These are phyloP conservation scores for Dunckerocampus dactyliophorus DNA, from an alignment of 2,113 vertebrate genomes.

Conservation along the genomic window DNA sequence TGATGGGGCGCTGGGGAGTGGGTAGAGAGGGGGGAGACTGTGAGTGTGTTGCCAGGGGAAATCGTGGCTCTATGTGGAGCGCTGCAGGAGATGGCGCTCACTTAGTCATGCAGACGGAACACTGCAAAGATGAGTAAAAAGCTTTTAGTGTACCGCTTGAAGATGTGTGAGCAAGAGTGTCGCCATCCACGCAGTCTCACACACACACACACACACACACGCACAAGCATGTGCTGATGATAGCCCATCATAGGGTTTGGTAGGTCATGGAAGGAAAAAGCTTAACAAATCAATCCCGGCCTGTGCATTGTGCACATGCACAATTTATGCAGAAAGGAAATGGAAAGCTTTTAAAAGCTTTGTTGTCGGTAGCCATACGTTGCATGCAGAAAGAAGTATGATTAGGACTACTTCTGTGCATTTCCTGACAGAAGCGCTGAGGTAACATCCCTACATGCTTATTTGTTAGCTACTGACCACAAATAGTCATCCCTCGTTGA, in stretches of 20 bases:
- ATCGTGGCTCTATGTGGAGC: slow-evolving; percentile 36
- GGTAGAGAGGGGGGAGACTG: slow-evolving; percentile 26
- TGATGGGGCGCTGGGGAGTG: slow-evolving; percentile 35
- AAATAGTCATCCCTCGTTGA: too few relatives aligned
- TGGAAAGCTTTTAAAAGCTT: slow-evolving; percentile 56
- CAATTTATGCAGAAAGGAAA: slow-evolving; percentile 45
- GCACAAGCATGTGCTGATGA: slow-evolving; percentile 37
- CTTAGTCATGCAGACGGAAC: slow-evolving; percentile 41
- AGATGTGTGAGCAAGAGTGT: slow-evolving; percentile 16
- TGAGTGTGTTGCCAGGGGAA: slow-evolving; percentile 45
- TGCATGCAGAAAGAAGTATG: slow-evolving; percentile 1
- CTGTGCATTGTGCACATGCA: slow-evolving; percentile 42
- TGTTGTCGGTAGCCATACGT: slow-evolving; percentile 35
- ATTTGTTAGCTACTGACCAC: too few relatives aligned
- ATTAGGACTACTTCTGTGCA: slow-evolving; percentile 11
- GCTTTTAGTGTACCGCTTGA: slow-evolving; percentile 42
- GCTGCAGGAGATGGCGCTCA: slow-evolving; percentile 40
- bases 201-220: slow-evolving; percentile 7
- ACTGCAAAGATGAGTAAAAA: slow-evolving; percentile 26
- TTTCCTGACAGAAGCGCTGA: background rate
- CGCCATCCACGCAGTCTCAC: background rate
- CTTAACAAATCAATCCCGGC: slow-evolving; percentile 40
- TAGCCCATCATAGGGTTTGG: slow-evolving; percentile 33
- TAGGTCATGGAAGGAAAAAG: slow-evolving; percentile 31
- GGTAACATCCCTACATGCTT: too few relatives aligned